Conservation (phyloP, 2,113 vertebrate genomes). For the Jaculus jaculus region DNA sequence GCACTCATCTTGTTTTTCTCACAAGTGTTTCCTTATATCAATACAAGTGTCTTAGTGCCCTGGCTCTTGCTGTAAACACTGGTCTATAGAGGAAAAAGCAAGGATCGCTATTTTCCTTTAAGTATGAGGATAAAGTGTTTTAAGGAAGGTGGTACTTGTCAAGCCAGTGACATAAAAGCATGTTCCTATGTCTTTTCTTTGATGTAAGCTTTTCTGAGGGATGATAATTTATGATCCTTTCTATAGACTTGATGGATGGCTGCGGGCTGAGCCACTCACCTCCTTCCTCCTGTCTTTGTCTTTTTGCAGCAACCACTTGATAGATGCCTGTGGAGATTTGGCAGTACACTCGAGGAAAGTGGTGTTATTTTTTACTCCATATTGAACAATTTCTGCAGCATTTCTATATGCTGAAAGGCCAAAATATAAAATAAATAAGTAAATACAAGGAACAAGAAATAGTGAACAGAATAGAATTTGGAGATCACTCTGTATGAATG, state of each 20-base stretch:
- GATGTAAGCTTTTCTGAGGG: not conserved
- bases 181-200: constrained; percentile 31
- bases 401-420: constrained; percentile 93
- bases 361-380: constrained; percentile 97
- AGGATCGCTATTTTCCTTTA: constrained; percentile 60
- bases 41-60: not conserved
- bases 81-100: constrained; percentile 17
- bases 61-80: constrained; percentile 44
- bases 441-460: not conserved
- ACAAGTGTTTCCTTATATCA: constrained; percentile 54
- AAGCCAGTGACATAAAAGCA: constrained; percentile 29
- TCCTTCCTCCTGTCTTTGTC: constrained; percentile 98
- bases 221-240: not conserved
- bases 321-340: constrained; percentile 95
- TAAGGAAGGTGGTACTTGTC: constrained; percentile 19
- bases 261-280: constrained; percentile 82
- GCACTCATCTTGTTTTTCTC: constrained; percentile 68
- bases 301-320: constrained; percentile 96
- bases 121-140: constrained; percentile 11
- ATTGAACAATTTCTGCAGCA: constrained; percentile 94
- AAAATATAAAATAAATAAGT: not conserved
- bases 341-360: constrained; percentile 97
- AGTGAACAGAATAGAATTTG: not conserved
- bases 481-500: not conserved
- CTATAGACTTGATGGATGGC: not conserved